A percentile compares a stretch with the other conserved stretches of the same genome.
Conservation (phyloP, 2,888 invertebrate species). For the Ophioninae sp. region DNA sequence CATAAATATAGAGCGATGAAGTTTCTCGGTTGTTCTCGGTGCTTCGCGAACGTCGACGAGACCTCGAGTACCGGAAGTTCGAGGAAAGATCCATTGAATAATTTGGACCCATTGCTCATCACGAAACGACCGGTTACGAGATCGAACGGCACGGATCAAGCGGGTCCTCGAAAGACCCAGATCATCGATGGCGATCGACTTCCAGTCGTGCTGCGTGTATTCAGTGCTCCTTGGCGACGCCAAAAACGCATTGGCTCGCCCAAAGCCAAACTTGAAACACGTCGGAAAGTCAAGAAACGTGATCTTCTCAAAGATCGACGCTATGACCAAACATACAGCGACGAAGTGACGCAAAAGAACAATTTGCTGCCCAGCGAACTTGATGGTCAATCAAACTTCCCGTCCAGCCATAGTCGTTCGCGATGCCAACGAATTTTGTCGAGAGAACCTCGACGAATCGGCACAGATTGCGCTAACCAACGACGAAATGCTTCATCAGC, state of each 20-base stretch:
- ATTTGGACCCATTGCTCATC: slow-evolving; percentile 73
- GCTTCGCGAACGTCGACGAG: slow-evolving; percentile 67
- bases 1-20: slow-evolving; percentile 60
- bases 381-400: not conserved
- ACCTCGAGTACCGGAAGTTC: slow-evolving; percentile 43
- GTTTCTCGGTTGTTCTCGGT: slow-evolving; percentile 73
- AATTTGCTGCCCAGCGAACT: not conserved
- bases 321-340: slow-evolving; percentile 4
- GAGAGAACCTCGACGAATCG: slow-evolving; percentile 51
- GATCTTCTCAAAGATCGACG: slow-evolving; percentile 54
- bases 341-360: not conserved
- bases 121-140: slow-evolving; percentile 71
- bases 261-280: slow-evolving; percentile 60
- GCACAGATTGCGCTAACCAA: slow-evolving; percentile 8
- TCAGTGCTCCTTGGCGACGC: slow-evolving; percentile 54
- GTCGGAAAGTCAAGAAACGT: slow-evolving; percentile 65
- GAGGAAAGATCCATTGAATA: slow-evolving; percentile 60
- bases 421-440: slow-evolving; percentile 24
- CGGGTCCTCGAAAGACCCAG: slow-evolving; percentile 52
- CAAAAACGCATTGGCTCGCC: slow-evolving; percentile 17
- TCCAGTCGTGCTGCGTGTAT: slow-evolving; percentile 41
- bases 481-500: slow-evolving; percentile 14
- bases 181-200: slow-evolving; percentile 19
- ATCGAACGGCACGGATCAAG: slow-evolving; percentile 50
- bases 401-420: not conserved